A percentile compares a stretch with the other conserved stretches of the same genome.
Conservation (phyloP, 2,797 vertebrate species). For the Uromys caudimaculatus region DNA sequence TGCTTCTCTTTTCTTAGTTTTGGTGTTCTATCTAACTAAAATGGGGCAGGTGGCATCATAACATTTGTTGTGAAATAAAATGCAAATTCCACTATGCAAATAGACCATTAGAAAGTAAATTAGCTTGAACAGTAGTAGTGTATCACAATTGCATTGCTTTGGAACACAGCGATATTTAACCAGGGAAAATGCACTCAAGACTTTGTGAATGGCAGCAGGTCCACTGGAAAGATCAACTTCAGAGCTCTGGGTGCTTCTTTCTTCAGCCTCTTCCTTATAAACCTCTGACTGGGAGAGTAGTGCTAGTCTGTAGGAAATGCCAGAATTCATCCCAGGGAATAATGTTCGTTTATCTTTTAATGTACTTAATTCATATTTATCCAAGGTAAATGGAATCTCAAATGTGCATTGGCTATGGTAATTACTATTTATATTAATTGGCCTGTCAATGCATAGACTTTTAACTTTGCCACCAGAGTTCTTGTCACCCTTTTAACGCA, state of each 20-base stretch:
- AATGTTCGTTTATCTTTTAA: conserved; percentile 81
- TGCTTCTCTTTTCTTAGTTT: conserved; percentile 54
- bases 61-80: conserved; percentile 85
- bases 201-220: conserved; percentile 1
- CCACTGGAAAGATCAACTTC: conserved; percentile 44
- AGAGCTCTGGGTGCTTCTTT: conserved; percentile 63
- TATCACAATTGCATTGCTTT: conserved; percentile 82
- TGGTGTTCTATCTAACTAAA: conserved; percentile 77
- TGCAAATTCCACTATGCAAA: conserved; percentile 85
- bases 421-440: conserved; percentile 84
- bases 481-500: conserved; percentile 80
- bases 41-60: conserved; percentile 81
- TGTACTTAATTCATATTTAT: conserved; percentile 73
- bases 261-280: conserved; percentile 41
- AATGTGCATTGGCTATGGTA: conserved; percentile 75
- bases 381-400: conserved; percentile 80
- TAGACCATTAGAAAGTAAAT: conserved; percentile 84
- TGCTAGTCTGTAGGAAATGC: conserved; percentile 68
- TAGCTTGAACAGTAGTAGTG: conserved; percentile 83
- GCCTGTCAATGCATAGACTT: conserved; percentile 76
- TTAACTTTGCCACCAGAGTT: conserved; percentile 75
- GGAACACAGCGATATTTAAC: conserved; percentile 74
- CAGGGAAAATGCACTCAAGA: conserved; percentile 41
- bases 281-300: conserved; percentile 73
- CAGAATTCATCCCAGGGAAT: conserved; percentile 76